phyloP scores from a whole-genome alignment of 2,797 vertebrate species.

The Chaenodraco wilsoni region DNA sequence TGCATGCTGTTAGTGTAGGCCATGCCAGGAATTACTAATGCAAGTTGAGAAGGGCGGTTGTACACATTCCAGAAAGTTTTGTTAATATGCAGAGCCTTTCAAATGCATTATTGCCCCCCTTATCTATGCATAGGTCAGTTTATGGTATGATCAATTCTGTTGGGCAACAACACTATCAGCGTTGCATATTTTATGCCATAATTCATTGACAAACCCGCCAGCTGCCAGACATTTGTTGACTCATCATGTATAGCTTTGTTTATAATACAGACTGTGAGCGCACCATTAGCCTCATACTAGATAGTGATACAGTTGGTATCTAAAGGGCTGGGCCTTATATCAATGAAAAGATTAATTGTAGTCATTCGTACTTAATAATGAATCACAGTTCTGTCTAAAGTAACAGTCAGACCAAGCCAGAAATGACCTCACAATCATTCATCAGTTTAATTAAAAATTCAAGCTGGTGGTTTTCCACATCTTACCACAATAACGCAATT shows the following conservation, averaged over 20 bases:
- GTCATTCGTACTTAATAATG: not conserved
- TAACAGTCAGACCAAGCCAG: not conserved
- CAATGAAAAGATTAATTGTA: not conserved
- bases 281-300: not conserved
- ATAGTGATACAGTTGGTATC: constrained; percentile 1
- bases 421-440: not conserved
- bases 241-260: not conserved
- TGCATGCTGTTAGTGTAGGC: constrained; percentile 70
- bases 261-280: constrained; percentile 1
- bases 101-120: constrained; percentile 14
- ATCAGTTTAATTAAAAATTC: too few species aligned
- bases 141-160: constrained; percentile 12
- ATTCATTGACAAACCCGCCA: constrained; percentile 28
- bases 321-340: not conserved
- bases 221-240: constrained; percentile 30
- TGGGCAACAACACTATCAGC: constrained; percentile 15
- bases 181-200: constrained; percentile 13
- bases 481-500: too few species aligned
- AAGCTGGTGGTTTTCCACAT: not conserved
- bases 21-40: constrained; percentile 53
- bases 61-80: constrained; percentile 36
- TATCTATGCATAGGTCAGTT: constrained; percentile 20
- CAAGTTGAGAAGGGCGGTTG: constrained; percentile 43
- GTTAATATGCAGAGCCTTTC: constrained; percentile 4
- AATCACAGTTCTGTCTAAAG: not conserved